Conservation (phyloP, 2,888 invertebrate genomes). For the Diachrysia chrysitis region DNA sequence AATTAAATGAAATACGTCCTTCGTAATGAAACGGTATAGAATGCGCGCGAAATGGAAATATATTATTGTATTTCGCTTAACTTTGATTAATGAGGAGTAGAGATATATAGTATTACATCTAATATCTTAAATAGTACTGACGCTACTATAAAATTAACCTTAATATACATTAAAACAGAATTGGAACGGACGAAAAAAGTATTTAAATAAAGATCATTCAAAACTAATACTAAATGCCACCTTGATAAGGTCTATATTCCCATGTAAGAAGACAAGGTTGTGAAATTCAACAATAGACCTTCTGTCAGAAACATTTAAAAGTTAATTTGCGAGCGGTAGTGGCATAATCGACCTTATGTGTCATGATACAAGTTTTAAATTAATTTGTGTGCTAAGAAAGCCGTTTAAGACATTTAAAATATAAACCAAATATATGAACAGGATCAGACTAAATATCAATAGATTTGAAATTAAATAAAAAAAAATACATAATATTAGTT, state of each 20-base stretch:
- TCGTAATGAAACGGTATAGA: conserved; percentile 3
- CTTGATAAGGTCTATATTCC: background rate
- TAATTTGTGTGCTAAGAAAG: background rate
- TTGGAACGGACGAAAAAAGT: too few relatives aligned
- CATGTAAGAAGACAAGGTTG: background rate
- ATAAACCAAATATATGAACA: background rate
- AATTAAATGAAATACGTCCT: conserved; percentile 18
- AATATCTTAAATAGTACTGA: background rate
- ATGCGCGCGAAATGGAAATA: background rate
- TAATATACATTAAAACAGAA: too few relatives aligned
- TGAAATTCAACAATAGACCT: background rate
- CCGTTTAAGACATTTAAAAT: background rate
- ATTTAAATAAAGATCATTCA: too few relatives aligned
- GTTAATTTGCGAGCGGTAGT: background rate
- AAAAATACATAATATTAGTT: background rate
- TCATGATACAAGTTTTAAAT: background rate
- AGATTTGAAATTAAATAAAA: background rate
- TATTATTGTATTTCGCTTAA: background rate
- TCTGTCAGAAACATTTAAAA: background rate
- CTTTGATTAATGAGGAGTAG: background rate
- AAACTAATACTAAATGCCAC: background rate
- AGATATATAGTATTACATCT: conserved; percentile 1
- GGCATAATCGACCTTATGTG: background rate
- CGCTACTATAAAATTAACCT: background rate
- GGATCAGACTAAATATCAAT: background rate